Base-by-base conservation (phyloP, 2,888 invertebrate species). In the Habroteleia sp. region DNA sequence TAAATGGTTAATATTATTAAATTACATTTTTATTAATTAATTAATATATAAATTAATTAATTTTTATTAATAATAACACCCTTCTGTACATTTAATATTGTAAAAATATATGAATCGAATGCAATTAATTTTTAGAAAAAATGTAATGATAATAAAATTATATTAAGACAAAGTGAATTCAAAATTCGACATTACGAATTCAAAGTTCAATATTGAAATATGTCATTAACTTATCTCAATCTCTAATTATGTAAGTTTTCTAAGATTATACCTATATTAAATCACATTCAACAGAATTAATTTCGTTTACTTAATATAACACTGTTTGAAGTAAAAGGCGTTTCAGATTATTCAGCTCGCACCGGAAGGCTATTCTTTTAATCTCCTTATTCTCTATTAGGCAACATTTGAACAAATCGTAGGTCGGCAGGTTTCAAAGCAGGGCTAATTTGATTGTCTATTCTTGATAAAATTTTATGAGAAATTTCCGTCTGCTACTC, bases 391-490 rank as follows among this genome's bases (percentile, higher is more conserved):
- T 42, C 25, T 4, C 7, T 35, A 42, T 65, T 54, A 54, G 37
- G 37, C 8, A 37, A 41, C 35, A 39, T 60, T 60, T 69, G 10
- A 46, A 31, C 39, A 52, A 71, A 54, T 52, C 14, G 46, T 11
- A 16, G 39, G 60, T 44, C 50, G 35, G 44, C 50, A 37, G 13
- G 17, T 56, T 33, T 65, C 63, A 65, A 65, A 65, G 63, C 52
- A 25, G n/a, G 0, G 0, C 31, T 23, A 16, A 39, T 65, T 54
- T 44, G 23, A 44, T 17, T 25, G 37, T 54, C 35, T 42, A 54
- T 42, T 35, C 44, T 37, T 77, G 81, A 83, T 83, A 83, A 83
- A 74, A 63, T 54, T 82, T 83, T 81, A 80, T 74, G 79, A 71
- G 31, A 77, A 78, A 79, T 81, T 82, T 82, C 79, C 80, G 78